Base-by-base conservation (phyloP, 1,140 invertebrate species). In the Temnothorax curvispinosus region DNA sequence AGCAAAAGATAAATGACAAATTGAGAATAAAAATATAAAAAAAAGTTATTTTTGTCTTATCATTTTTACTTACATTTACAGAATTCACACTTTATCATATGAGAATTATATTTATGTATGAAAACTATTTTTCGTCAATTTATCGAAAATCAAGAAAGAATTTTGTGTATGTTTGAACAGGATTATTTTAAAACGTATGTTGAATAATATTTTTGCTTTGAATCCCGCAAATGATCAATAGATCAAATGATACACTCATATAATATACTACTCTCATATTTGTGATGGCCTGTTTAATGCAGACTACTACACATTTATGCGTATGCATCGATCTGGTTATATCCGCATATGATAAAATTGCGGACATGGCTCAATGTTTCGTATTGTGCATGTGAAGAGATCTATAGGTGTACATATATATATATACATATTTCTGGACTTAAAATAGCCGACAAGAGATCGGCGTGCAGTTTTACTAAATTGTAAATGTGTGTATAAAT, bases 211-310 rank as follows among this genome's bases (percentile, higher is more conserved):
- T 64, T 47, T 78, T 64, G 9, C 6, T 64, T 58, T 35, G 3
- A 78, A 78, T 50, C 11, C 41, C 6, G 11, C 44, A 47, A 78
- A 35, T 64, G 6, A 47, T 78, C 44, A 41, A 47, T 78, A 64
- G 6, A 4, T 15, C 18, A 47, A 15, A 27, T 62, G 38, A 44
- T 44, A 41, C 41, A 41, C 27, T 27, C 27, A 41, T 41, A 41
- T 6, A 41, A 8, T 27, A 50, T 58, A 38, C 15, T n/a, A 52
- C 7, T 75, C 52, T 75, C n/a, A n/a, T 52, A 75, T 75, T 56
- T 50, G n/a, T 8, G 18, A 11, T 60, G 15, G 27, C 4, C 75
- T 47, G 21, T 11, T 64, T 64, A 47, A 64, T 47, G 18, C 58
- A 44, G 3, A 21, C 8, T 27, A 38, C 8, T 27, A 27, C 27